Base-by-base conservation (phyloP, 2,888 invertebrate genomes). In the Orthonychiurus folsomi region DNA sequence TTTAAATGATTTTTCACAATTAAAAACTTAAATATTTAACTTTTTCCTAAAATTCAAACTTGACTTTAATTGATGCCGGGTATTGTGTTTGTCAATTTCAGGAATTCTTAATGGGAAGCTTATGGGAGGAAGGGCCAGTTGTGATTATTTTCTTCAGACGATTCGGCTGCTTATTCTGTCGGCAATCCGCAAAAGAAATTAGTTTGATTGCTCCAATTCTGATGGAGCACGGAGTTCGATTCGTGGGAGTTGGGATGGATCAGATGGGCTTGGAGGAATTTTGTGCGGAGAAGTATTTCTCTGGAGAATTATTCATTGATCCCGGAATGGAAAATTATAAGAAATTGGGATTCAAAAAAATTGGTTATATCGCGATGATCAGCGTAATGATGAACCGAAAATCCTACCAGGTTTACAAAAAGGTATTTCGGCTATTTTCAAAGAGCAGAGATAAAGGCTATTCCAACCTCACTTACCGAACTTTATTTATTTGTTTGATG, bases 141-240 rank as follows among this genome's bases (percentile, higher is more conserved):
- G 83, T 83, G 1, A 78, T 85, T 47, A 78, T 83, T 18, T 85
- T 86, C 76, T 81, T 86, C 73, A 80, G 85, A 0, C 80, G 85
- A 18, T 86, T 86, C 81, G 85, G 86, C 52, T 86, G 85, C 77
- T 78, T 82, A 76, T 79, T 84, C 61, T 85, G 85, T 76, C 79
- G 85, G 67, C 78, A 85, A 66, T 83, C 82, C 79, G 84, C 85
- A 23, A 82, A 82, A 74, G 83, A 85, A 78, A 80, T 85, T 55
- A 79, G 80, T 55, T 80, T 80, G 73, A 81, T 86, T 72, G 80
- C 81, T 48, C 83, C 84, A 62, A 80, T 82, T 63, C 79, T 86
- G 28, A 79, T 79, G 71, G 80, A 80, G 66, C 78, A 84, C 73
- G 80, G 83, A 71, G 79, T 86, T 3, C 79, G 81, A 61, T 75